A percentile compares a stretch with the other conserved stretches of the same genome.
Evolutionary conservation across 2,888 invertebrate genomes (phyloP).

Genomic region (Hartigia nigra): DNA sequence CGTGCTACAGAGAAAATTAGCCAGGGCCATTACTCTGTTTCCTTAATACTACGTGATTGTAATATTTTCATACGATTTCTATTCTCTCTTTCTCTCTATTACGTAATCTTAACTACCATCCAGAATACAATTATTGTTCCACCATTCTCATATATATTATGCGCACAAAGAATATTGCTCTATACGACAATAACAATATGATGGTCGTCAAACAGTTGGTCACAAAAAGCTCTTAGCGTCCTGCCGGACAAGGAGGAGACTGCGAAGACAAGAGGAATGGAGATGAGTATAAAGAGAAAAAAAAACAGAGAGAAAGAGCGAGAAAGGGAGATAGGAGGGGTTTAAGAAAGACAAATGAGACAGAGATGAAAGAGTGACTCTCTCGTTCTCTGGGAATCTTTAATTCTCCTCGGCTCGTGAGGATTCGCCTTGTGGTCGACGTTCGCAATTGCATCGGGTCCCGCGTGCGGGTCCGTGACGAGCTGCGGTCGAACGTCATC

Average conservation of each 20-base stretch:
- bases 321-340: no score
- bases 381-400: constrained; percentile 30
- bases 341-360: background rate
- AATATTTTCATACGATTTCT: background rate
- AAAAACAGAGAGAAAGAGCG: background rate
- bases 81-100: background rate
- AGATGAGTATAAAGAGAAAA: background rate
- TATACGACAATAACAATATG: background rate
- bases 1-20: constrained; percentile 31
- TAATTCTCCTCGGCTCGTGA: constrained; percentile 42
- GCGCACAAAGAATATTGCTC: background rate
- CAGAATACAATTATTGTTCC: background rate
- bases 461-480: constrained; percentile 44
- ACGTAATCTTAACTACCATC: background rate
- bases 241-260: background rate
- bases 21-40: constrained; percentile 16
- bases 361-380: background rate
- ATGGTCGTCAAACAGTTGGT: background rate
- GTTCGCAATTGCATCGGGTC: constrained; percentile 49
- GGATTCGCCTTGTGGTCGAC: constrained; percentile 51
- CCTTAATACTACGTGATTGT: background rate
- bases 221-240: background rate
- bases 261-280: background rate
- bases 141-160: background rate
- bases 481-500: constrained; percentile 64